phyloP scores from a whole-genome alignment of 92 coral and sea anemone species.

The Ricordea florida region DNA sequence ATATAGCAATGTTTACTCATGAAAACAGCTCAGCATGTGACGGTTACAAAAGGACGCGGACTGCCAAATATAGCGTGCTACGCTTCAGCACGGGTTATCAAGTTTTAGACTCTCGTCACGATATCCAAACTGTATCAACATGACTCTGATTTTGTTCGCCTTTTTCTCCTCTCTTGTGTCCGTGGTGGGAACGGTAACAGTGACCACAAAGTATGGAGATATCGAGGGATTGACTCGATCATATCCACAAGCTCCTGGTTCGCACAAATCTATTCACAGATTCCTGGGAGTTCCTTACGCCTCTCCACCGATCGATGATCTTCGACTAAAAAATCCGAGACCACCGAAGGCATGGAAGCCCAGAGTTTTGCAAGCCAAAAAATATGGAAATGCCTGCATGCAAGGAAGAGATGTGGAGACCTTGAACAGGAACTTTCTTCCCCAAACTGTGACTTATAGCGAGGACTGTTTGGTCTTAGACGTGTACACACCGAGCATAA shows the following conservation, averaged over 20 bases:
- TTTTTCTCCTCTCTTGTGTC: background rate
- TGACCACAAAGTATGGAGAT: constrained; percentile 4
- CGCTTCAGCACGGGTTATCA: too few relatives aligned
- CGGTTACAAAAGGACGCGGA: too few relatives aligned
- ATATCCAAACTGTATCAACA: too few relatives aligned
- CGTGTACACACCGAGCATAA: constrained; percentile 23
- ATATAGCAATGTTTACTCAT: too few relatives aligned
- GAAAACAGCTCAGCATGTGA: too few relatives aligned
- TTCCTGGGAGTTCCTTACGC: constrained; percentile 74
- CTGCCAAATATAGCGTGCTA: too few relatives aligned
- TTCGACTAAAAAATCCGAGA: constrained; percentile 52
- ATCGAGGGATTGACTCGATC: background rate
- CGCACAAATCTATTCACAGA: constrained; percentile 26
- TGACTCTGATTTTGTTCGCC: too few relatives aligned
- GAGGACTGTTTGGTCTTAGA: constrained; percentile 54
- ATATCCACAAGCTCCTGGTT: background rate
- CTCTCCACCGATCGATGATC: constrained; percentile 50
- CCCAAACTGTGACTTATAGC: constrained; percentile 1
- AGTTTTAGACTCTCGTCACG: too few relatives aligned
- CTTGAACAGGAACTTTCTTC: background rate
- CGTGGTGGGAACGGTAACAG: background rate
- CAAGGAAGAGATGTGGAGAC: background rate
- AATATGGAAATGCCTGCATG: constrained; percentile 41
- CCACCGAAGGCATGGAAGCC: constrained; percentile 54
- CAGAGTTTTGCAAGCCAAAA: constrained; percentile 20